Percentiles rank a stretch among this genome's conserved stretches.
Conservation (phyloP, 2,797 vertebrate genomes). For the Micromesistius poutassou region DNA sequence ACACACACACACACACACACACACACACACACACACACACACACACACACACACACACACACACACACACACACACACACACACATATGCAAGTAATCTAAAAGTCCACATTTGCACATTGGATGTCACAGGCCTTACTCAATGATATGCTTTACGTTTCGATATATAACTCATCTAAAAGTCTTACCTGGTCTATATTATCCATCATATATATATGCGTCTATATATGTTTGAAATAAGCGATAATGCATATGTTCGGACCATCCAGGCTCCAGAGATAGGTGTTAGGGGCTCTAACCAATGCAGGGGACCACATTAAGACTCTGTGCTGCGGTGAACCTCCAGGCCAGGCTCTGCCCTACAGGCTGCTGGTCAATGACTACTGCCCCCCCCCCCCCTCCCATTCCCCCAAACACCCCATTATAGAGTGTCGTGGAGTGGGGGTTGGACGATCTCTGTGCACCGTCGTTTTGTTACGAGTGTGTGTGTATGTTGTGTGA, state of each 20-base stretch:
- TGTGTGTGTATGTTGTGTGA: too few species aligned
- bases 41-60: background rate
- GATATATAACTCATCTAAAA: too few species aligned
- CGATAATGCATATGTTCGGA: background rate
- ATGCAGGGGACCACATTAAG: conserved; percentile 12
- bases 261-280: too few species aligned
- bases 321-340: conserved; percentile 36
- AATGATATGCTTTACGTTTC: background rate
- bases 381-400: too few species aligned
- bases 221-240: conserved; percentile 8
- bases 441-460: too few species aligned
- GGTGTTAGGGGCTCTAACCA: too few species aligned
- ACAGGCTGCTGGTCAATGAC: too few species aligned
- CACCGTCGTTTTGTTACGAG: too few species aligned
- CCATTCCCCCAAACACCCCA: too few species aligned
- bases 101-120: conserved; percentile 15
- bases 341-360: conserved; percentile 42
- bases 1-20: conserved; percentile 12
- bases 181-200: too few species aligned
- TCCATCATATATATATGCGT: too few species aligned
- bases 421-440: too few species aligned
- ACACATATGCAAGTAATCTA: background rate
- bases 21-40: conserved; percentile 16
- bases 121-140: background rate
- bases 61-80: conserved; percentile 11